Evolutionary conservation across 2,113 vertebrate species (phyloP), one percentile per base, ranked within the genome.

Genomic region (Pedetes capensis): DNA sequence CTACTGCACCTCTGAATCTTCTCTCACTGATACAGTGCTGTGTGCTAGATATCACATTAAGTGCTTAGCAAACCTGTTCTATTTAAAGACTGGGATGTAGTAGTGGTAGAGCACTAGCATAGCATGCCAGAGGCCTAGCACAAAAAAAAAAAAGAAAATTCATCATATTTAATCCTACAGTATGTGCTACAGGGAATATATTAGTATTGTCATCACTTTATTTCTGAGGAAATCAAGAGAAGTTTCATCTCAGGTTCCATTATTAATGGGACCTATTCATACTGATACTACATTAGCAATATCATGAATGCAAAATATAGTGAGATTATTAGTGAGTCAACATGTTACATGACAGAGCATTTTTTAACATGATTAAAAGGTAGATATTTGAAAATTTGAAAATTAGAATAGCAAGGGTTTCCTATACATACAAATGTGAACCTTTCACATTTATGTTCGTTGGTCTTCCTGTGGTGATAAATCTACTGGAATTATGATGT

Each of bases 401-500:
- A 95, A 86, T 84, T 55, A 20, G 32, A 71, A 86, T 37, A 92
- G 25, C 37, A 85, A 90, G 29, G 10, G 27, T 81, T 93, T 85
- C 55, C 53, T 81, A 20, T 68, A 69, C 37, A 55, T 83, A 23
- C 2, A 16, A 63, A 79, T 79, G 12, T 57, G 88, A 94, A 91
- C 47, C 27, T 91, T 82, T 85, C 34, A 63, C 55, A 34, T 85
- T 59, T 87, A 72, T 74, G 42, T 69, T 91, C n/a, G 37, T 42
- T 80, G 10, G 42, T 89, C 20, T 64, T 79, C 57, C 37, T 66
- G 22, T 89, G 47, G 53, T 89, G 27, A 84, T 74, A 92, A 69
- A 93, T 83, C 51, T 49, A 66, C 63, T 59, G 63, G 34, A 94
- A 96, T 93, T 94, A 94, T 51, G 37, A 76, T 83, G 83, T 42